These are phyloP conservation scores for Acromyrmex echinatior DNA, from an alignment of 1,140 invertebrate genomes.

Conservation along the genomic window DNA sequence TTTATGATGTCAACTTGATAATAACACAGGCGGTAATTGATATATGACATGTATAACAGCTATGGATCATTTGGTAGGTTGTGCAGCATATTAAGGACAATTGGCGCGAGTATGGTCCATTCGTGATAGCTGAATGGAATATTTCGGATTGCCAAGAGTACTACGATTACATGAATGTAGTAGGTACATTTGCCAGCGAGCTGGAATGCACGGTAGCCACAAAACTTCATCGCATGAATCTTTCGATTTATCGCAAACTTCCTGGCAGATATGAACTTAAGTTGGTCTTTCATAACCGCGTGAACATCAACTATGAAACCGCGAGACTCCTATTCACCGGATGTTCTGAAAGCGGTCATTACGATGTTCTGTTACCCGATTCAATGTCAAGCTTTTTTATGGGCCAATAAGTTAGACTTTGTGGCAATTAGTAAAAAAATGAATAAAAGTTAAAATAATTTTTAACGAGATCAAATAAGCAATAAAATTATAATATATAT, in stretches of 20 bases:
- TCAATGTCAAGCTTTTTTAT: background rate
- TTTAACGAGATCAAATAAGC: background rate
- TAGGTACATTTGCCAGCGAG: conserved; percentile 81
- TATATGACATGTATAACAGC: background rate
- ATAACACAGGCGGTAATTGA: conserved; percentile 12
- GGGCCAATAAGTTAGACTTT: background rate
- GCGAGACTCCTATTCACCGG: conserved; percentile 81
- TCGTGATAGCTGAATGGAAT: conserved; percentile 82
- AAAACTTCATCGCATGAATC: conserved; percentile 79
- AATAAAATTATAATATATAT: background rate
- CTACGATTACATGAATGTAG: conserved; percentile 77
- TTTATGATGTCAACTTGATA: background rate
- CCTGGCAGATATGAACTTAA: conserved; percentile 70
- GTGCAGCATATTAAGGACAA: conserved; percentile 78
- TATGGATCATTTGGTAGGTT: conserved; percentile 71
- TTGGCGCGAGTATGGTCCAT: conserved; percentile 80
- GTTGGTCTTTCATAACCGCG: conserved; percentile 77
- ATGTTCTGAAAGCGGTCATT: conserved; percentile 80
- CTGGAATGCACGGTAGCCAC: conserved; percentile 81
- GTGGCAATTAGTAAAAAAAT: background rate
- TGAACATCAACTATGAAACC: conserved; percentile 66
- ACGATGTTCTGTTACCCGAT: conserved; percentile 78
- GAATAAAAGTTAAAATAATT: background rate
- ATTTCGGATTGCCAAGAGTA: conserved; percentile 77
- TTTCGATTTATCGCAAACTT: conserved; percentile 81